Base-by-base conservation (phyloP, 2,797 vertebrate genomes). In the Phyllotis vaccarum region DNA sequence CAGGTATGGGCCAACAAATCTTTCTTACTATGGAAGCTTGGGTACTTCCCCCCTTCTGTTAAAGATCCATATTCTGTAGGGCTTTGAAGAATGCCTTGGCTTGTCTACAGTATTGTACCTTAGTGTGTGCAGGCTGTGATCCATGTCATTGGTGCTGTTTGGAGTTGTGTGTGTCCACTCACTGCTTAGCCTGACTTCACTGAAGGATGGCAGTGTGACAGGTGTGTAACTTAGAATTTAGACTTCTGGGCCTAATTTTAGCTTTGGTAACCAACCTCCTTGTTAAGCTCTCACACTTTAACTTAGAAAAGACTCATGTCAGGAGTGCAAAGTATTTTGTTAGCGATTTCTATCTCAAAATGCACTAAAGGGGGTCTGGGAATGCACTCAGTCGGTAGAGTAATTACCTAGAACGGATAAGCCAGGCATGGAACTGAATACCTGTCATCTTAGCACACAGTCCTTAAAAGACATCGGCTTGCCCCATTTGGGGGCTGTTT, bases 151-250 rank as follows among this genome's bases (percentile, higher is more conserved):
- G 3, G 46, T 66, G 72, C 37, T 16, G 0, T 31, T 68, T 66
- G 74, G 27, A 54, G 40, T 13, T 37, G 31, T 2, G 40, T 16
- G n/a, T 40, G 2, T 5, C 43, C 3, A 16, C 27, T 3, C 10
- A 6, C 2, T 2, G 1, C 74, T 19, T 2, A 0, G 19, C n/a
- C 40, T 0, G 6, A 5, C n/a, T 46, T 56, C 72, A 37, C 21
- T 2, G 3, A 22, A n/a, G 49, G 62, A 56, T 2, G 21, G n/a
- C 0, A 0, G 7, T 34, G 21, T 6, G 14, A 37, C 0, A n/a
- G 54, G 27, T 49, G 29, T n/a, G 58, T 75, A 82, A 56, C 56
- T 64, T 27, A 13, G 74, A 85, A 34, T 24, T 86, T 66, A 74
- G 60, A 3, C 54, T 31, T 66, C 46, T n/a, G 62, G 60, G 12